phyloP scores from a whole-genome alignment of 2,888 invertebrate species.

The Pammene aurita region DNA sequence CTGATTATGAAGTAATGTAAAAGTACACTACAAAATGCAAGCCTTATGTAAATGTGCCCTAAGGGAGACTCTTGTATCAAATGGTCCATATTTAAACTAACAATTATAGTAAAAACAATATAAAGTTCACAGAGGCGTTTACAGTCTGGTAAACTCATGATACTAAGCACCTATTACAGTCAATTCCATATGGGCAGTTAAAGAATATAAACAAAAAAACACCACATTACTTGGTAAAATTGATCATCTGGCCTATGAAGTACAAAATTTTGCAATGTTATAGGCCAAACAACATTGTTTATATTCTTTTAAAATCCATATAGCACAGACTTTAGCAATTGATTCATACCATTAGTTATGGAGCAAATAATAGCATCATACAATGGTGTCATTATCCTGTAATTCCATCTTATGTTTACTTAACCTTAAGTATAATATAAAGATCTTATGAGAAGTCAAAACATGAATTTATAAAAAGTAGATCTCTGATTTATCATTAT shows the following conservation, averaged over 20 bases:
- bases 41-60: conserved; percentile 1
- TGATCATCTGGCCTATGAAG: too few species aligned
- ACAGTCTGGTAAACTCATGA: conserved; percentile 33
- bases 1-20: too few species aligned
- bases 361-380: conserved; percentile 28
- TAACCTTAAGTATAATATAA: conserved; percentile 26
- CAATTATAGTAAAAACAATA: conserved; percentile 34
- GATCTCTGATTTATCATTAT: conserved; percentile 47
- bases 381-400: conserved; percentile 7
- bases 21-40: too few species aligned
- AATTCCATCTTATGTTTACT: conserved; percentile 29
- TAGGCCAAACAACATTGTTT: too few species aligned
- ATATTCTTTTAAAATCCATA: too few species aligned
- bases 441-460: conserved; percentile 38
- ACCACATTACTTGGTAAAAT: too few species aligned
- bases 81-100: conserved; percentile 19
- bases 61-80: conserved; percentile 17
- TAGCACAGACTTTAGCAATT: neutral
- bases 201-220: too few species aligned
- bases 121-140: conserved; percentile 35
- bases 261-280: too few species aligned
- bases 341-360: conserved; percentile 6
- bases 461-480: conserved; percentile 43
- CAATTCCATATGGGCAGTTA: too few species aligned
- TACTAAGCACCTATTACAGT: conserved; percentile 2